phyloP scores from a whole-genome alignment of 2,113 vertebrate species.

The Columbina picui region DNA sequence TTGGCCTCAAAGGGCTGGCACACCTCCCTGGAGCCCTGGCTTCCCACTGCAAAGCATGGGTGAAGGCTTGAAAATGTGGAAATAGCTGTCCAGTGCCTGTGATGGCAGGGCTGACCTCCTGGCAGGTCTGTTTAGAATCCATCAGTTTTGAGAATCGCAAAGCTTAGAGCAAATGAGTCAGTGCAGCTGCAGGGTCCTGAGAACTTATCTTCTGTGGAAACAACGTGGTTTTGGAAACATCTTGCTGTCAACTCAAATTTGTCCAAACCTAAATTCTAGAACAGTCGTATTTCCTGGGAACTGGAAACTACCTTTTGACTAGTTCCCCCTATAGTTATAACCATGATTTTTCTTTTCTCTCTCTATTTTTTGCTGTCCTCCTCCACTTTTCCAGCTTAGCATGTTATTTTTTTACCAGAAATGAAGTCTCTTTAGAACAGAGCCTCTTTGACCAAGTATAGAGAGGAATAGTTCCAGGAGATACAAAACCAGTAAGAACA shows the following conservation, averaged over 20 bases:
- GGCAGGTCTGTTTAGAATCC: background rate
- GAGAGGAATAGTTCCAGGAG: background rate
- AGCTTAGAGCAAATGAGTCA: background rate
- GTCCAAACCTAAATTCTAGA: background rate
- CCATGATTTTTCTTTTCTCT: background rate
- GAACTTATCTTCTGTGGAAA: background rate
- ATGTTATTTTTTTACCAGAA: background rate
- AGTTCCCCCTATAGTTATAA: background rate
- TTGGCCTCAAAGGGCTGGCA: fast-evolving
- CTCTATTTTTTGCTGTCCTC: background rate
- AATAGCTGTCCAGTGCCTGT: background rate
- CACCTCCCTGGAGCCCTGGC: background rate
- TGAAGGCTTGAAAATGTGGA: background rate
- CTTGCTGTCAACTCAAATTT: background rate
- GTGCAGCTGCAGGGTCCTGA: background rate
- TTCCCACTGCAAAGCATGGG: background rate
- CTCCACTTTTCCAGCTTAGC: background rate
- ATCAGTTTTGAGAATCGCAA: background rate
- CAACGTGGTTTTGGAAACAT: background rate
- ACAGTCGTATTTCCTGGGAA: background rate
- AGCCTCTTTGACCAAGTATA: background rate
- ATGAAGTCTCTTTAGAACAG: background rate
- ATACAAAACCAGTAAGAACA: background rate
- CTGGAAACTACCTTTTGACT: background rate
- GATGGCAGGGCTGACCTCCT: background rate